Conservation (phyloP, 2,113 vertebrate species). For the Odontesthes bonariensis region DNA sequence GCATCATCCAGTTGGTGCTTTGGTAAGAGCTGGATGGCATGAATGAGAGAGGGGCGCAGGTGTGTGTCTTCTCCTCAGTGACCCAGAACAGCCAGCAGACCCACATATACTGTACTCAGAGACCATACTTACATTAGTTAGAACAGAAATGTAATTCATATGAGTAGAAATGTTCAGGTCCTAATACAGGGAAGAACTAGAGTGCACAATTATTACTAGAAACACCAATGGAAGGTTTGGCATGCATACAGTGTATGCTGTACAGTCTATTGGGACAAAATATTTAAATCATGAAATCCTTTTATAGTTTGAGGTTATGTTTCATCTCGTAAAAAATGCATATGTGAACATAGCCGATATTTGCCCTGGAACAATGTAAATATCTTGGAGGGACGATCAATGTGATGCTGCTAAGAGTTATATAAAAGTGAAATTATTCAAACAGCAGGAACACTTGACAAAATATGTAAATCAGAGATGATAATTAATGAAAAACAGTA, state of each 20-base stretch:
- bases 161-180: not conserved
- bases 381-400: not conserved
- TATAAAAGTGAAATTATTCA: constrained; percentile 6
- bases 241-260: not conserved
- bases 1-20: constrained; percentile 49
- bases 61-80: constrained; percentile 77
- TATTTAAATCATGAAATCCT: not conserved
- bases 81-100: constrained; percentile 72
- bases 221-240: not conserved
- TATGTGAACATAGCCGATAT: not conserved
- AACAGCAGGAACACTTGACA: not conserved
- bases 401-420: constrained; percentile 13
- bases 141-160: constrained; percentile 6
- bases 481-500: constrained; percentile 33
- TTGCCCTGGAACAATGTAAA: constrained; percentile 3
- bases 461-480: constrained; percentile 40
- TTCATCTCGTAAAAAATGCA: constrained; percentile 9
- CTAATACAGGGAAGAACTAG: not conserved
- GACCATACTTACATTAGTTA: constrained; percentile 19
- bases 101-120: constrained; percentile 56
- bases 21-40: constrained; percentile 44
- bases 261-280: constrained; percentile 4
- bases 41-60: constrained; percentile 69
- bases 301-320: constrained; percentile 17
- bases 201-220: not conserved